Evolutionary conservation across 2,888 invertebrate genomes (phyloP), one percentile per base, ranked within the genome.

Genomic region (Taenaris catops): DNA sequence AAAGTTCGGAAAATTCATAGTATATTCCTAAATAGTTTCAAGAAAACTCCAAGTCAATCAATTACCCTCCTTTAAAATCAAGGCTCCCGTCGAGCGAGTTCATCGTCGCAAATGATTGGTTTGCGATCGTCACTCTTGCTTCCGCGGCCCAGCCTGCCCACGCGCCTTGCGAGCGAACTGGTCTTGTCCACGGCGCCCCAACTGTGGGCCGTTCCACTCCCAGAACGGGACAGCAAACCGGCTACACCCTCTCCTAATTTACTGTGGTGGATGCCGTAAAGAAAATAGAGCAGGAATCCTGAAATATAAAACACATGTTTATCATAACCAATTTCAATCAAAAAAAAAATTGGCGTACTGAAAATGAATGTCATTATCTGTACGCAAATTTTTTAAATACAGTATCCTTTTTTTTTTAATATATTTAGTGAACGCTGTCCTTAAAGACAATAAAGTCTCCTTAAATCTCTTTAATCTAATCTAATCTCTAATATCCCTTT

Each of bases 251-350:
- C 91, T 18, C 94, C 92, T 51, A 95, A 91, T 67, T 94, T 94
- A 70, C 95, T 96, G 66, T 95, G 93, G 60, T 94, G 93, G 41
- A 96, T 94, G 2, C 95, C 95, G 65, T 96, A 95, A 1, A 94
- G 75, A 73, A 95, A 95, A 67, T 96, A 96, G 3, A 95, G 90
- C 11, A 94, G 75, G 65, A 95, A 87, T 28, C 95, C 95, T 95
- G 78, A 7, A 87, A 23, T 8, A 16, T 6, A 8, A 14, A 8
- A n/a, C n/a, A n/a, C n/a, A n/a, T n/a, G n/a, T n/a, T n/a, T n/a
- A n/a, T n/a, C n/a, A n/a, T n/a, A n/a, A n/a, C n/a, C n/a, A n/a
- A n/a, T n/a, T n/a, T n/a, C n/a, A n/a, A n/a, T n/a, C n/a, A n/a
- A n/a, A n/a, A n/a, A n/a, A n/a, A n/a, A n/a, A n/a, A n/a, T n/a